Conservation (phyloP, 1,140 invertebrate species). For the Trinorchestia longiramus region DNA sequence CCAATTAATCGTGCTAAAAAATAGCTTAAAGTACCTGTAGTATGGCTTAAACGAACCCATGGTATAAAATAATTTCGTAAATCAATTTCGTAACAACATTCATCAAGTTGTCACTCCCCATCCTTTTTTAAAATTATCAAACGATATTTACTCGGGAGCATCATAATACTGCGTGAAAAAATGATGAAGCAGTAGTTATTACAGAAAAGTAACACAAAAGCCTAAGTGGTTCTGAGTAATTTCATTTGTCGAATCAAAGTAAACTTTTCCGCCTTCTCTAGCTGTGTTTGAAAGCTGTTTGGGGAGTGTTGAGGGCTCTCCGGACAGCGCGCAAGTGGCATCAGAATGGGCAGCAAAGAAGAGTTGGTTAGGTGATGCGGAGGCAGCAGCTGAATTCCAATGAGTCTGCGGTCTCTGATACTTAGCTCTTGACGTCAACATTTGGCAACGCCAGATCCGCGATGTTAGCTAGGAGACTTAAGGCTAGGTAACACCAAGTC, state of each 20-base stretch:
- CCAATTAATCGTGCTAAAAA: too few relatives aligned
- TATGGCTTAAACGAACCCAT: too few relatives aligned
- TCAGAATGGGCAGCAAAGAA: conserved; percentile 22
- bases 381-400: neutral
- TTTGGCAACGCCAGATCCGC: neutral
- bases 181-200: neutral
- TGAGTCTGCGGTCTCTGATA: neutral
- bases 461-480: neutral
- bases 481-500: neutral
- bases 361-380: conserved; percentile 21
- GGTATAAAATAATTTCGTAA: neutral
- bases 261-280: neutral
- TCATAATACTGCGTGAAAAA: neutral
- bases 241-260: neutral
- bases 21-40: too few relatives aligned
- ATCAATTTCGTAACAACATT: neutral
- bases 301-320: neutral
- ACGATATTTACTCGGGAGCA: neutral
- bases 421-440: neutral
- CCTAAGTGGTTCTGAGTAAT: neutral
- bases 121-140: neutral
- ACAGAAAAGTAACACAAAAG: neutral
- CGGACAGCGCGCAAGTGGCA: neutral
- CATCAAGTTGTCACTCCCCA: neutral
- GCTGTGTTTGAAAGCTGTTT: neutral